Conservation (phyloP, 2,113 vertebrate species). For the Antechinus flavipes region DNA sequence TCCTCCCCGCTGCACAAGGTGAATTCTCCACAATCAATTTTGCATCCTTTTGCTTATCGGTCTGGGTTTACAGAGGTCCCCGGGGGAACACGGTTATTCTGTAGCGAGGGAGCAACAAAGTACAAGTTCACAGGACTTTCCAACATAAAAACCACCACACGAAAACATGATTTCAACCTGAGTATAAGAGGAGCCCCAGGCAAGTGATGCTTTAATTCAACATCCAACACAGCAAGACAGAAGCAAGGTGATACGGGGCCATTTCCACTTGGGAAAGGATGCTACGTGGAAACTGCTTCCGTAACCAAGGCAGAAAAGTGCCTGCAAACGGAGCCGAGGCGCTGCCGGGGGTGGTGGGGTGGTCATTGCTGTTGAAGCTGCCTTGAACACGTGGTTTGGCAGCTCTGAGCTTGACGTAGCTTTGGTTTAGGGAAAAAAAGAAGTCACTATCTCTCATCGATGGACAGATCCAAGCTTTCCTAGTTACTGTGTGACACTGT, state of each 20-base stretch:
- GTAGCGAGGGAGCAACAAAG: conserved; percentile 22
- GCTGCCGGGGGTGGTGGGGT: too few relatives aligned
- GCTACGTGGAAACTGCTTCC: conserved; percentile 22
- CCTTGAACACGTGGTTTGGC: not conserved
- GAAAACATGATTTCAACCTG: conserved; percentile 54
- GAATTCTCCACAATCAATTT: conserved; percentile 51
- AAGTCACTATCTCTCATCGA: not conserved
- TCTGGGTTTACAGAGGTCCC: conserved; percentile 37
- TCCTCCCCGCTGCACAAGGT: conserved; percentile 42
- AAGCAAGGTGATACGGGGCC: conserved; percentile 1
- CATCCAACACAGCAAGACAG: conserved; percentile 47
- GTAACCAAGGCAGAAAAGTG: conserved; percentile 15
- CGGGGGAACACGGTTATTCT: not conserved
- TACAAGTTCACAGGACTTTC: conserved; percentile 53
- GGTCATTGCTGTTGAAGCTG: not conserved
- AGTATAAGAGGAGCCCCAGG: conserved; percentile 29
- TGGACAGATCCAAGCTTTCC: not conserved
- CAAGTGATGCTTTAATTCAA: conserved; percentile 34
- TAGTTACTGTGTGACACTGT: not conserved
- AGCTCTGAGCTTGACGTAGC: not conserved
- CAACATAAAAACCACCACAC: conserved; percentile 42
- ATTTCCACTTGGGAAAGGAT: conserved; percentile 19
- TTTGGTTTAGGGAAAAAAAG: not conserved
- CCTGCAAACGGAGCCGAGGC: not conserved
- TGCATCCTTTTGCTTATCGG: conserved; percentile 37